Evolutionary conservation across 2,888 invertebrate species (phyloP).

Genomic region (Tetramorium bicarinatum): DNA sequence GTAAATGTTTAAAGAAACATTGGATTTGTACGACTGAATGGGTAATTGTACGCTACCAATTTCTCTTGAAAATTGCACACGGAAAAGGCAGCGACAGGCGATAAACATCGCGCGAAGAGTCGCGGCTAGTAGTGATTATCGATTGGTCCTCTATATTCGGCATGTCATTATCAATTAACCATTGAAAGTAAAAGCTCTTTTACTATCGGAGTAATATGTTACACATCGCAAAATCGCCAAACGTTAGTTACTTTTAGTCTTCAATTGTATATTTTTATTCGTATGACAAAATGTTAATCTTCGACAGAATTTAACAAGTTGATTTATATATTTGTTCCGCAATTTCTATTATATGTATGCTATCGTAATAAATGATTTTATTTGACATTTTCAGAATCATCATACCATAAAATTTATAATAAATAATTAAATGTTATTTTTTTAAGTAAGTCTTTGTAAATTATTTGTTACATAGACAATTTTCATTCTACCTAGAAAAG

Average conservation of each 20-base stretch:
- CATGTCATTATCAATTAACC: slow-evolving; percentile 79
- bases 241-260: not conserved
- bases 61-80: slow-evolving; percentile 31
- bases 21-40: slow-evolving; percentile 2
- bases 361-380: not conserved
- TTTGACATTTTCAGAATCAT: not conserved
- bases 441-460: not conserved
- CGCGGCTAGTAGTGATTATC: slow-evolving; percentile 73
- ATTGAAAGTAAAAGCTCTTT: slow-evolving; percentile 78
- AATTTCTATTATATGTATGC: not conserved
- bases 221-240: slow-evolving; percentile 25
- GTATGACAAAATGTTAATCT: slow-evolving; percentile 1
- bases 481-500: not conserved
- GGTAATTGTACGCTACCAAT: not conserved
- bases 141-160: slow-evolving; percentile 76
- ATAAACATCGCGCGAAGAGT: slow-evolving; percentile 62
- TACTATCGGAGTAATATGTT: slow-evolving; percentile 46
- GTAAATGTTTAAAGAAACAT: not conserved
- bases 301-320: not conserved
- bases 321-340: not conserved
- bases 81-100: slow-evolving; percentile 54
- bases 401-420: not conserved
- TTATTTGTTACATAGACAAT: not conserved
- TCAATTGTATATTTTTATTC: not conserved
- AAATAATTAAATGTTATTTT: not conserved